phyloP scores from a whole-genome alignment of 2,113 vertebrate species.

The Blennius ocellaris region DNA sequence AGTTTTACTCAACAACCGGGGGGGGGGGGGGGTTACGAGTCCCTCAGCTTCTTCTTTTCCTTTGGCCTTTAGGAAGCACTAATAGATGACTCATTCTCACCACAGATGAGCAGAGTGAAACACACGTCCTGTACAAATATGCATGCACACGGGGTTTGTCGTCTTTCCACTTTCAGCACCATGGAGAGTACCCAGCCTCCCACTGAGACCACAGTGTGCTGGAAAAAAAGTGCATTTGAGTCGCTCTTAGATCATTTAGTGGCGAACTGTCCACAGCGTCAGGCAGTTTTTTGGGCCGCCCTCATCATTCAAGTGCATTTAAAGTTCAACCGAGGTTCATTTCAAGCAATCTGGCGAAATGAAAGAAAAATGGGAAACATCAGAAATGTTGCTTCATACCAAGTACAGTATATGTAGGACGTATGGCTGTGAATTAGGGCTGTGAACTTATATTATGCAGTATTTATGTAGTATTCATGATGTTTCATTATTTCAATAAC shows the following conservation, averaged over 20 bases:
- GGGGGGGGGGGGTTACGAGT: conserved; percentile 1
- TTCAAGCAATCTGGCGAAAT: not conserved
- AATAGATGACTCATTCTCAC: conserved; percentile 48
- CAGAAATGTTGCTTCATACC: too few species aligned
- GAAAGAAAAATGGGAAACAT: not conserved
- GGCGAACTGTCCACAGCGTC: conserved; percentile 31
- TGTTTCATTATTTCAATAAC: too few species aligned
- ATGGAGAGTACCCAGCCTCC: conserved; percentile 48
- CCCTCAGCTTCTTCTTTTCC: conserved; percentile 17
- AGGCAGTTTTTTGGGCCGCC: not conserved
- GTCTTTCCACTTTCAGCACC: conserved; percentile 42
- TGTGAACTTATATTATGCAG: too few species aligned
- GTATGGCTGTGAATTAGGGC: too few species aligned
- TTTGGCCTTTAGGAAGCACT: conserved; percentile 37
- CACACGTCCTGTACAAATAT: conserved; percentile 10
- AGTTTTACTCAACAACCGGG: conserved; percentile 20
- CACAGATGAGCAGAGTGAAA: conserved; percentile 1
- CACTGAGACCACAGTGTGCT: conserved; percentile 33
- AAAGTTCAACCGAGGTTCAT: conserved; percentile 2
- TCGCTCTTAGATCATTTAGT: conserved; percentile 30
- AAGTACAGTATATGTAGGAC: too few species aligned
- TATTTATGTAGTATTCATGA: too few species aligned
- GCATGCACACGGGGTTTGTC: conserved; percentile 26
- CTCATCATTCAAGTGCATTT: not conserved
- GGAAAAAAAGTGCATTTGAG: conserved; percentile 27